phyloP scores from a whole-genome alignment of 1,140 invertebrate genomes.

The Colletes gigas region DNA sequence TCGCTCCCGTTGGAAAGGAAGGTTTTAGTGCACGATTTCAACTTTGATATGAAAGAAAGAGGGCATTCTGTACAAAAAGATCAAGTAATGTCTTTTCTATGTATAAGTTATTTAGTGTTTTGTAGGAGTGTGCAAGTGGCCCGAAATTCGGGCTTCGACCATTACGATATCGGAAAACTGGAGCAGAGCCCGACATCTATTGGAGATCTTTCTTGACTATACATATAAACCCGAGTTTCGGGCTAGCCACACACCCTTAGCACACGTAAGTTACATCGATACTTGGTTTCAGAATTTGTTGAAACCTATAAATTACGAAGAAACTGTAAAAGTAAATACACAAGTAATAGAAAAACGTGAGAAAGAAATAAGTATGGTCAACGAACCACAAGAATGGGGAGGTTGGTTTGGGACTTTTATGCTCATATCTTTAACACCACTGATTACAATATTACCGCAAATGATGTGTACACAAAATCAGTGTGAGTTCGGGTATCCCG shows the following conservation, averaged over 20 bases:
- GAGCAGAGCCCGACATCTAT: too few relatives aligned
- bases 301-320: conserved; percentile 60
- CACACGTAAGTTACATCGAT: not conserved
- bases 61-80: conserved; percentile 75
- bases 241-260: too few relatives aligned
- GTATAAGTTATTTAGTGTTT: not conserved
- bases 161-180: too few relatives aligned
- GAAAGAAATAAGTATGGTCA: conserved; percentile 69
- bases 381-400: conserved; percentile 76
- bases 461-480: conserved; percentile 69
- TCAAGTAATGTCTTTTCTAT: conserved; percentile 33
- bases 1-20: conserved; percentile 76
- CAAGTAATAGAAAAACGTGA: conserved; percentile 63
- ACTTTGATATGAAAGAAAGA: conserved; percentile 67
- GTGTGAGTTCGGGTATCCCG: conserved; percentile 62
- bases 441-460: conserved; percentile 68
- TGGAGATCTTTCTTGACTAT: too few relatives aligned
- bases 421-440: conserved; percentile 65
- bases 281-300: conserved; percentile 63
- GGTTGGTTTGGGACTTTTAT: conserved; percentile 73
- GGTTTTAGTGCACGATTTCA: conserved; percentile 61
- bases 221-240: too few relatives aligned
- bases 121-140: too few relatives aligned
- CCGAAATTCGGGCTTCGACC: too few relatives aligned
- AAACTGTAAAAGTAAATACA: conserved; percentile 57